These are phyloP conservation scores for Papilio machaon DNA, from an alignment of 1,140 invertebrate genomes.

Conservation along the genomic window DNA sequence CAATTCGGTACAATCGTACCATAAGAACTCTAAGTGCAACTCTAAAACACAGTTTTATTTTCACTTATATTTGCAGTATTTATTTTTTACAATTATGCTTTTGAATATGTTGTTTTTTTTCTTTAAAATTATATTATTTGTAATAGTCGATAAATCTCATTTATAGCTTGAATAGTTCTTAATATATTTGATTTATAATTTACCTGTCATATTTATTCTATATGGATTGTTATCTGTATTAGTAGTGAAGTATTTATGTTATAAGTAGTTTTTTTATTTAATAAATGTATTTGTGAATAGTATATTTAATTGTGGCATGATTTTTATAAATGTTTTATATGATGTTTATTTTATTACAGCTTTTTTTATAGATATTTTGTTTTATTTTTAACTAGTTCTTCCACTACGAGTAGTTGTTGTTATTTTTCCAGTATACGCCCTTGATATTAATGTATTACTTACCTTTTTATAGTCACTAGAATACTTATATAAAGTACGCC, in stretches of 20 bases:
- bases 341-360: slow-evolving; percentile 37
- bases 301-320: slow-evolving; percentile 37
- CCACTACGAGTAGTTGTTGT: slow-evolving; percentile 4
- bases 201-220: slow-evolving; percentile 42
- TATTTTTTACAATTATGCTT: slow-evolving; percentile 35
- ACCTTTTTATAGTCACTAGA: background rate
- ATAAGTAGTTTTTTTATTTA: slow-evolving; percentile 9
- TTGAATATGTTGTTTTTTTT: background rate
- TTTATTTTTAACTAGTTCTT: slow-evolving; percentile 30
- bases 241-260: slow-evolving; percentile 35
- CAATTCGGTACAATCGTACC: slow-evolving; percentile 55
- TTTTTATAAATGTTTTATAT: slow-evolving; percentile 31
- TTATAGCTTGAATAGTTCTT: slow-evolving; percentile 8
- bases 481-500: background rate
- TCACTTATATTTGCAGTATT: slow-evolving; percentile 40
- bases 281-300: slow-evolving; percentile 27
- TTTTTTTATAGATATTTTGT: slow-evolving; percentile 35
- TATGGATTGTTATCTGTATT: slow-evolving; percentile 44
- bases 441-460: slow-evolving; percentile 16
- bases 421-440: slow-evolving; percentile 7
- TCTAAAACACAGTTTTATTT: slow-evolving; percentile 44
- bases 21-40: slow-evolving; percentile 57
- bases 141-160: slow-evolving; percentile 15
- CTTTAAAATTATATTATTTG: background rate
- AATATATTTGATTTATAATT: slow-evolving; percentile 38